Base-by-base conservation (phyloP, 2,113 vertebrate species). In the Canis aureus region DNA sequence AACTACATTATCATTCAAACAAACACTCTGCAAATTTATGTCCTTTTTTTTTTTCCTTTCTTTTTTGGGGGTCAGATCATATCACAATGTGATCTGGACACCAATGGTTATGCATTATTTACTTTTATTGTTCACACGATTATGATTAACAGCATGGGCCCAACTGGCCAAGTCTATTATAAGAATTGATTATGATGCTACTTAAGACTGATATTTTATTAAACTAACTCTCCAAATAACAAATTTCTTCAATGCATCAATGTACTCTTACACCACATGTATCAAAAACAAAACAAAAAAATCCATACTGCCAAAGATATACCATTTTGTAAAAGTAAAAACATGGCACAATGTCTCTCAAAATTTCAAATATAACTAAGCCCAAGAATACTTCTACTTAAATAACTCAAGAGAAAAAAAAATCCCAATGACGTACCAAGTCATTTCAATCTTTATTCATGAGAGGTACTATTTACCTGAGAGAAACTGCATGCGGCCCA, bases 401-500 rank as follows among this genome's bases (percentile, higher is more conserved):
- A 59, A 27, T 60, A 43, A 81, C 13, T 51, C 10, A 38, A 62
- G 0, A 51, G 32, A 53, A 88, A 43, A 43, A 43, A 43, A 91
- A 84, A 29, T 71, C 8, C 32, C 82, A 79, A 2, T 9, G 57
- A 38, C 51, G 27, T 11, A 43, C 1, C 12, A 49, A 74, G 83
- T 60, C 8, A 53, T 38, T 51, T 55, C n/a, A 20, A 17, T 71
- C 69, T 64, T 89, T 66, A 67, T 29, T 55, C 66, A 23, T 0
- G 2, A 7, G 66, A 59, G 3, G 17, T 3, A 57, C 27, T 8
- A 98, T 62, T 38, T 99, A 99, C 99, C 99, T 99, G 99, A 99
- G 99, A 99, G 99, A 99, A 98, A 99, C 99, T 98, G 99, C 99
- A 89, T 99, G 99, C 96, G 98, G 99, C 96, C 99, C 99, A 92